phyloP scores from a whole-genome alignment of 2,888 invertebrate species.

The Amphimallon solstitiale region DNA sequence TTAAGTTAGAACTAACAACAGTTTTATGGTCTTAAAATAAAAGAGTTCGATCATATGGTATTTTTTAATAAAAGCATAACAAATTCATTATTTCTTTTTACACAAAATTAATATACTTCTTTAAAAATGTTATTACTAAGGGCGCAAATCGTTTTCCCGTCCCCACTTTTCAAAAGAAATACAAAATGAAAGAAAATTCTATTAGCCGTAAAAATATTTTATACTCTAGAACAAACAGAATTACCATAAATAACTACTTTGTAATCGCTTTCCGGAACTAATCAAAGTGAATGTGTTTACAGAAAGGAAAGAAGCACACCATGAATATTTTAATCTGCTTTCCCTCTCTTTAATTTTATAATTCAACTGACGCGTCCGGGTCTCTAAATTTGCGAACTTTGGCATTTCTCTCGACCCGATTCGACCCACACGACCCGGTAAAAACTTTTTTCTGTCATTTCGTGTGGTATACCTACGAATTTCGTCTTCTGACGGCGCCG shows the following conservation, averaged over 20 bases:
- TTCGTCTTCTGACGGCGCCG: no score
- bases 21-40: no score
- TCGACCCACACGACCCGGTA: no score
- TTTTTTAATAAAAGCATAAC: no score
- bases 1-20: no score
- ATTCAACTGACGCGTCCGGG: background rate
- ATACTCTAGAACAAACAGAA: slow-evolving; percentile 10
- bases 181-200: slow-evolving; percentile 5
- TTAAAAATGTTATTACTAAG: no score
- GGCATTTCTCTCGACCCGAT: background rate
- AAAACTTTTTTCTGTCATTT: background rate
- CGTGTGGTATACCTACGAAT: no score
- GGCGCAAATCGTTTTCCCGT: no score
- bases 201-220: slow-evolving; percentile 26
- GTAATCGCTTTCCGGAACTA: slow-evolving; percentile 20
- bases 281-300: slow-evolving; percentile 25
- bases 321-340: slow-evolving; percentile 22
- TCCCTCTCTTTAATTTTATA: slow-evolving; percentile 16
- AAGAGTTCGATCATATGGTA: no score
- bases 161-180: no score
- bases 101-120: no score
- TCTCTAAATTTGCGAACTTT: background rate
- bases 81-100: no score
- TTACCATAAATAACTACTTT: slow-evolving; percentile 26
- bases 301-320: background rate